Base-by-base conservation (phyloP, 2,888 invertebrate species). In the Anarsia innoxiella region DNA sequence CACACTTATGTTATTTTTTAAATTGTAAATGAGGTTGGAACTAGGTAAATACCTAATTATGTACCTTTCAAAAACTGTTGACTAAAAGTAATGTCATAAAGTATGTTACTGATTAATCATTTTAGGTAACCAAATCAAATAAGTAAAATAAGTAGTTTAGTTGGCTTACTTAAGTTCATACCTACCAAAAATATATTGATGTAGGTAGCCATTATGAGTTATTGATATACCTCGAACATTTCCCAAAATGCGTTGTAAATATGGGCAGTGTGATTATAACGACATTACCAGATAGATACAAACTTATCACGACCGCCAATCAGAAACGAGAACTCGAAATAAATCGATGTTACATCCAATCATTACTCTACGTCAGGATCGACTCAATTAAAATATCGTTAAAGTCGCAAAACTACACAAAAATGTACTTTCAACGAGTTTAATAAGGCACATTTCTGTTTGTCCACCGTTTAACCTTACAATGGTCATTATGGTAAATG, bases 321-420 rank as follows among this genome's bases (percentile, higher is more conserved):
- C 83, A 83, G 67, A 77, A 75, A 77, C 74, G 75, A 79, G 83
- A 83, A 83, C 73, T 82, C 73, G 58, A 80, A 83, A 84, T 82
- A 83, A 84, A 84, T 84, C 83, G 82, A 78, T 75, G 80, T 79
- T 74, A 75, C 83, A 74, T 83, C 83, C 83, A 84, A 84, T 83
- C 83, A 84, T 84, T 84, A 84, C 73, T 84, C 82, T 55, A 80
- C 71, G 84, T 84, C 84, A 77, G 76, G 77, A 75, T 80, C 77
- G 70, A 82, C 82, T 83, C 83, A 83, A 84, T 84, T 84, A 84
- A 84, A 84, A 84, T 83, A 83, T 84, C 84, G 82, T 84, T 83
- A 84, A 83, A 77, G 72, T 48, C 49, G 46, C 43, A 52, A 51
- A 61, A 60, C 50, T 58, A 53, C 56, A 56, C 59, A 52, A 79